These are phyloP conservation scores for Tenualosa ilisha DNA, from an alignment of 2,797 vertebrate species.

Conservation along the genomic window DNA sequence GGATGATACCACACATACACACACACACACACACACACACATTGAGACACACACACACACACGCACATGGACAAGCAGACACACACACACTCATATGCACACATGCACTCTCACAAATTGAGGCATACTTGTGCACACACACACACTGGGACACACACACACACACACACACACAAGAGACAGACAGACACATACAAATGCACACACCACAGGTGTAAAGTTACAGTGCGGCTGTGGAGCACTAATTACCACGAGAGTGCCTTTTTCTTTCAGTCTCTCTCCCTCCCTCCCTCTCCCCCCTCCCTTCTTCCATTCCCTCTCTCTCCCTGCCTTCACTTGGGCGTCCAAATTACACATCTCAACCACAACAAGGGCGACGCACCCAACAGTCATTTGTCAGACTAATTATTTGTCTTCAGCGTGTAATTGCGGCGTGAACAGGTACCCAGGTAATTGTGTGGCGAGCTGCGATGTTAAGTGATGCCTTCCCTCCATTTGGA, in stretches of 20 bases:
- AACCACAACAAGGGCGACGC: conserved; percentile 78
- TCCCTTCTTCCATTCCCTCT: background rate
- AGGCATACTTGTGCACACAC: background rate
- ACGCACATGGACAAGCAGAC: background rate
- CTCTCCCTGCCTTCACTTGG: background rate
- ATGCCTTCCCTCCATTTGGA: conserved; percentile 69
- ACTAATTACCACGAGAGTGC: conserved; percentile 74
- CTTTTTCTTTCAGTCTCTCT: conserved; percentile 56
- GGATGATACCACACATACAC: background rate
- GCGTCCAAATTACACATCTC: conserved; percentile 79
- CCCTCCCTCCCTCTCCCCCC: conserved; percentile 38
- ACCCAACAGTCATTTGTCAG: conserved; percentile 80
- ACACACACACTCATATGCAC: background rate
- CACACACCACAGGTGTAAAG: conserved; percentile 63
- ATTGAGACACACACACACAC: background rate
- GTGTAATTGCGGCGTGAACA: conserved; percentile 77
- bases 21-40: background rate
- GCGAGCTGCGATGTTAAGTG: conserved; percentile 75
- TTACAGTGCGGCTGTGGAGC: conserved; percentile 63
- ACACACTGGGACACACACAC: background rate
- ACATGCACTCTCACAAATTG: background rate
- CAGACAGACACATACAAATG: background rate
- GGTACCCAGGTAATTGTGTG: conserved; percentile 79
- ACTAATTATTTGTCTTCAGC: conserved; percentile 82
- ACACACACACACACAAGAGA: background rate